A percentile compares a stretch with the other conserved stretches of the same genome.
phyloP scores from a whole-genome alignment of 2,797 vertebrate species.

The Hydrophis major region DNA sequence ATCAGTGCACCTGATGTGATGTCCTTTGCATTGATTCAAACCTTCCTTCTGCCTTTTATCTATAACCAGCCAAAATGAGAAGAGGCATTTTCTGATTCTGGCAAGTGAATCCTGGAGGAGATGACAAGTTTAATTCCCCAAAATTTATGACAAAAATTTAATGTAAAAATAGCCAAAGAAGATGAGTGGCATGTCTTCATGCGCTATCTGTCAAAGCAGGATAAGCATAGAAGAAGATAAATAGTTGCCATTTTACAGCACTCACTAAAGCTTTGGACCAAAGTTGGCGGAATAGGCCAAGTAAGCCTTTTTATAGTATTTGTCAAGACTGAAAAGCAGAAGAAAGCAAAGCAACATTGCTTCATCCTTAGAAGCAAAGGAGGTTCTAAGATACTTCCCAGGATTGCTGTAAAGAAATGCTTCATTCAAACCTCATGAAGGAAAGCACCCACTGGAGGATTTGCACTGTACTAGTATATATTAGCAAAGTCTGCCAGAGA shows the following conservation, averaged over 20 bases:
- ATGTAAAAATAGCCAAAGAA: not conserved
- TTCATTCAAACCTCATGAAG: not conserved
- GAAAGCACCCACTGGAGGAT: not conserved
- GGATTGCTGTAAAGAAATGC: not conserved
- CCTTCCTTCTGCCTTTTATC: not conserved
- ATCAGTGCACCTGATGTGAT: not conserved
- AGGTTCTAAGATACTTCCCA: not conserved
- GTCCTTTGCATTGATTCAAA: not conserved
- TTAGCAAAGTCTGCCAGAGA: not conserved
- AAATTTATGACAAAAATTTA: not conserved
- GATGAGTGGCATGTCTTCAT: not conserved
- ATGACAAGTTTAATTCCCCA: not conserved
- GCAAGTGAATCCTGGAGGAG: not conserved
- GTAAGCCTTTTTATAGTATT: not conserved
- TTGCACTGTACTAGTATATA: not conserved
- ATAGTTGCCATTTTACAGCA: not conserved
- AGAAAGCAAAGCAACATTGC: not conserved
- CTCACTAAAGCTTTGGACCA: not conserved
- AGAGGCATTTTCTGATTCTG: not conserved
- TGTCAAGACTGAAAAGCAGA: not conserved
- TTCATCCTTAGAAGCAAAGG: not conserved
- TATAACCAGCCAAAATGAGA: not conserved
- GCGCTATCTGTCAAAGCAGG: not conserved
- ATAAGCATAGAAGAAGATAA: not conserved
- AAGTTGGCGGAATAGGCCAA: not conserved